Evolutionary conservation across 2,113 vertebrate species (phyloP).

Genomic region (Megaceryle maxima): DNA sequence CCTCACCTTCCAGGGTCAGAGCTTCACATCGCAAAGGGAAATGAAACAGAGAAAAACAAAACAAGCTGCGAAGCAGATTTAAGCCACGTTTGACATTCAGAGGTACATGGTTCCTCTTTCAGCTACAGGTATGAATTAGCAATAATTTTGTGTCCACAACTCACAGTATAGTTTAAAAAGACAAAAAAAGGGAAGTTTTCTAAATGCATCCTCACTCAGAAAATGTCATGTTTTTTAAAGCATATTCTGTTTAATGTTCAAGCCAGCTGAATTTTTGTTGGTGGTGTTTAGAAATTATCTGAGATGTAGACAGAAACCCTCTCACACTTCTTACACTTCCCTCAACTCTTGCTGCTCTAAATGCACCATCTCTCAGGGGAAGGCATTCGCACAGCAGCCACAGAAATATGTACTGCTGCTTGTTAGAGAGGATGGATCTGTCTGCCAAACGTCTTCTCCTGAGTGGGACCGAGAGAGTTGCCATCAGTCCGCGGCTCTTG

Average conservation of each 20-base stretch:
- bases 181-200: neutral
- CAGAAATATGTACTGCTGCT: neutral
- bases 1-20: constrained; percentile 60
- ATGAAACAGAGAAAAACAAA: constrained; percentile 60
- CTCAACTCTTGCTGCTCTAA: neutral
- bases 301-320: neutral
- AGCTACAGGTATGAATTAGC: neutral
- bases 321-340: neutral
- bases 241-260: neutral
- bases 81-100: constrained; percentile 21
- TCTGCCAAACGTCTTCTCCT: neutral
- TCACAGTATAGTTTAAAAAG: neutral
- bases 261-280: neutral
- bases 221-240: neutral
- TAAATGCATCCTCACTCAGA: neutral
- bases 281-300: neutral
- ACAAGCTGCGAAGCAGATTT: constrained; percentile 38
- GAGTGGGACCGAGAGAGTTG: neutral
- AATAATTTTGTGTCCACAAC: neutral
- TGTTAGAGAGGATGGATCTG: neutral
- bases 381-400: neutral
- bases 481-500: neutral
- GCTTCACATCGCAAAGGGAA: constrained; percentile 40
- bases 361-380: neutral
- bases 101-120: neutral